phyloP scores from a whole-genome alignment of 92 coral and sea anemone species.

The Parazoanthus swiftii region DNA sequence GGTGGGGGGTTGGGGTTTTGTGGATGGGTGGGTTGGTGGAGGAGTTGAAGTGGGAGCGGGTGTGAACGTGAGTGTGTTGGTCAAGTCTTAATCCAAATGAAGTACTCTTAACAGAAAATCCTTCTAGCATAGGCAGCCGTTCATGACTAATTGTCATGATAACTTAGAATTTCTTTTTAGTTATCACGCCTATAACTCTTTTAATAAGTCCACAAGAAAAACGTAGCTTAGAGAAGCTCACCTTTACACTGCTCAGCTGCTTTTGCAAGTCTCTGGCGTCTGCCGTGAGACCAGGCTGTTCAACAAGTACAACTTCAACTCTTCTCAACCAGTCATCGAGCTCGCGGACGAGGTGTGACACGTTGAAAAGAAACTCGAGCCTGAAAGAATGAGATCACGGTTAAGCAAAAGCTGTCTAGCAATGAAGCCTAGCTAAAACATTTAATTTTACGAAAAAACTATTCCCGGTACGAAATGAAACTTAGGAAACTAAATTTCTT shows the following conservation, averaged over 20 bases:
- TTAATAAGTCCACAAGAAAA: background rate
- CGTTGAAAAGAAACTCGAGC: constrained; percentile 79
- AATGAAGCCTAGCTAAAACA: background rate
- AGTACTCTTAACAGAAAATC: too few relatives aligned
- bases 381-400: constrained; percentile 38
- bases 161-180: too few relatives aligned
- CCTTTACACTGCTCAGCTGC: constrained; percentile 75
- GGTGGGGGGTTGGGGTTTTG: background rate
- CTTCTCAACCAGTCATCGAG: constrained; percentile 81
- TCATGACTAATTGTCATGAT: too few relatives aligned
- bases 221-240: background rate
- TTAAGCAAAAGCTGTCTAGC: too few relatives aligned
- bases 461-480: too few relatives aligned
- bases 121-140: too few relatives aligned
- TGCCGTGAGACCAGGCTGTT: constrained; percentile 91
- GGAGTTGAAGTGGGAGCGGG: background rate
- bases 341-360: constrained; percentile 66
- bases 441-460: constrained; percentile 47
- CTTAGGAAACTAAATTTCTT: too few relatives aligned
- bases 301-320: constrained; percentile 78
- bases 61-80: background rate
- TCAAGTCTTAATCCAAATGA: too few relatives aligned
- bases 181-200: background rate
- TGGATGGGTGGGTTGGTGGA: background rate
- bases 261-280: constrained; percentile 72